Evolutionary conservation across 2,888 invertebrate species (phyloP), one percentile per base, ranked within the genome.

Genomic region (Nomada lathburiana): DNA sequence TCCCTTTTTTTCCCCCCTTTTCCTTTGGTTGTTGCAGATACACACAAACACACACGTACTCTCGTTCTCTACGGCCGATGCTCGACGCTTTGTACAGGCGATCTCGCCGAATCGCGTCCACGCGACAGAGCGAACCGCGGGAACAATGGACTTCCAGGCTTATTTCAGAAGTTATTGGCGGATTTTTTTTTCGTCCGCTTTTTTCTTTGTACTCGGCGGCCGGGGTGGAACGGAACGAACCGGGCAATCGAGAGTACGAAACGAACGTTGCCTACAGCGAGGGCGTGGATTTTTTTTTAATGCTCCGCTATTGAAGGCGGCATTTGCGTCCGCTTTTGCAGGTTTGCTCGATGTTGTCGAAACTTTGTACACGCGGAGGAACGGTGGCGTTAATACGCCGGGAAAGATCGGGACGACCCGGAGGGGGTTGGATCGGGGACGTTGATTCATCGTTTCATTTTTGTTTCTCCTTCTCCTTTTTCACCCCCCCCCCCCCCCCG

Each of bases 91-190:
- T 79, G 79, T 71, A 79, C 13, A 11, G 55, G 55, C 79, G 79
- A 80, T 78, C 62, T 20, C 60, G 55, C 26, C 55, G 67, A 67
- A 65, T 78, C 80, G 79, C 55, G 65, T 67, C 65, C 80, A 42
- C 79, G 80, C 44, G 80, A 67, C 73, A 47, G 72, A 80, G 36
- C 67, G 63, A 68, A 72, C 63, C 72, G 26, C 80, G 50, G 44
- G 71, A 80, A 79, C 73, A 80, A 80, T 80, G 26, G 80, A 80
- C 55, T 44, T 52, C 63, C 57, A 18, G 62, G 80, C 73, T 80
- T 80, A 79, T 80, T 79, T 63, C 36, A 80, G 44, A 63, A 80
- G 57, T 80, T 80, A 80, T 68, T 73, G 68, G 67, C 68, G 63
- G 72, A 72, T 68, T 72, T 68, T 68, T 50, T 62, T 47, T 63